Evolutionary conservation across 2,888 invertebrate genomes (phyloP).

Genomic region (Perizoma affinitatum): DNA sequence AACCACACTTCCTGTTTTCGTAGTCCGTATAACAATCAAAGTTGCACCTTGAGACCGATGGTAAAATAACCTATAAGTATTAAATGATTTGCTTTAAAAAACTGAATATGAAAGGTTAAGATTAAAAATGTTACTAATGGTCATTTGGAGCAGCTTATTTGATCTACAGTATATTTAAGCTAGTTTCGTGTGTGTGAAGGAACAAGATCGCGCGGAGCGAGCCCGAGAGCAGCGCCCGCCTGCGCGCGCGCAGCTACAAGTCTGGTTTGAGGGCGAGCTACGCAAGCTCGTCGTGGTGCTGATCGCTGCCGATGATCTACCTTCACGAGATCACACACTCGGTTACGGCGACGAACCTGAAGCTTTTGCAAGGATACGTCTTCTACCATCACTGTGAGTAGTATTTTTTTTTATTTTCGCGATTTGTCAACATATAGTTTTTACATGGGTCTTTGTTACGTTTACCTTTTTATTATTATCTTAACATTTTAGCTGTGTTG

Average conservation of each 20-base stretch:
- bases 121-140: slow-evolving; percentile 4
- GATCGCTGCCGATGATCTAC: slow-evolving; percentile 93
- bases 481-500: too few species aligned
- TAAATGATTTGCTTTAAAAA: not conserved
- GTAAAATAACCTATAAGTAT: slow-evolving; percentile 9
- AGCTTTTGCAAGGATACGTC: slow-evolving; percentile 92
- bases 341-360: slow-evolving; percentile 92
- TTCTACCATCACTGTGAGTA: slow-evolving; percentile 91
- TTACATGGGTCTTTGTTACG: too few species aligned
- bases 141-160: slow-evolving; percentile 34
- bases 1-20: slow-evolving; percentile 15
- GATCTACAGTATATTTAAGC: slow-evolving; percentile 26
- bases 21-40: slow-evolving; percentile 24
- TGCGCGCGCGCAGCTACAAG: slow-evolving; percentile 93
- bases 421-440: too few species aligned
- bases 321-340: slow-evolving; percentile 89
- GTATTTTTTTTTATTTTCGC: not conserved
- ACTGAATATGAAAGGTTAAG: not conserved
- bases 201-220: slow-evolving; percentile 74
- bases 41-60: slow-evolving; percentile 44
- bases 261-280: slow-evolving; percentile 94
- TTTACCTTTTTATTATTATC: too few species aligned
- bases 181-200: slow-evolving; percentile 54
- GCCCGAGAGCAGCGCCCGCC: slow-evolving; percentile 87
- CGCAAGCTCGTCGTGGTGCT: slow-evolving; percentile 93